phyloP scores from a whole-genome alignment of 2,888 invertebrate genomes.

The Tetanocera ferruginea region DNA sequence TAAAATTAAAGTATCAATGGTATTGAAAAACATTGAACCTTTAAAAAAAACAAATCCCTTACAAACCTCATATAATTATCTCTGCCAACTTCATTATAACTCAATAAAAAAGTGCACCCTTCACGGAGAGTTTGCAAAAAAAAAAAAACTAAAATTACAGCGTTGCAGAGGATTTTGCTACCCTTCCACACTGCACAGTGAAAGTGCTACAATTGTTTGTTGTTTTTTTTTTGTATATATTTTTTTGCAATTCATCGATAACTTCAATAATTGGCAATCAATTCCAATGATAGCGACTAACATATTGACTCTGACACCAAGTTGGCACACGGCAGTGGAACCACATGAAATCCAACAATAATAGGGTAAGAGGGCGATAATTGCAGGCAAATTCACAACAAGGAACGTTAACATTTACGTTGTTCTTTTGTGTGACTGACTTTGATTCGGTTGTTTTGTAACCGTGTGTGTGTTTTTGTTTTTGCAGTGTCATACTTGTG shows the following conservation, averaged over 20 bases:
- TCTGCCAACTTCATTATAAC: too few relatives aligned
- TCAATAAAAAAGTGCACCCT: too few relatives aligned
- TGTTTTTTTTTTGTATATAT: not conserved
- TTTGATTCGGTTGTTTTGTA: not conserved
- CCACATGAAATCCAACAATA: not conserved
- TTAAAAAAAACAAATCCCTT: too few relatives aligned
- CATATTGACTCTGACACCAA: slow-evolving; percentile 26
- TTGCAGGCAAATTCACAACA: not conserved
- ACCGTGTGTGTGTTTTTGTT: not conserved
- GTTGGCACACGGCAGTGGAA: not conserved
- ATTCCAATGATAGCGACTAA: slow-evolving; percentile 23
- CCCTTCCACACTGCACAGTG: not conserved
- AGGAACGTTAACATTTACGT: not conserved
- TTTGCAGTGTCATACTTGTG: slow-evolving; percentile 15
- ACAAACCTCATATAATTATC: too few relatives aligned
- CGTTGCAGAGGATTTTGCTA: not conserved
- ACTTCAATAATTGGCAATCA: slow-evolving; percentile 31
- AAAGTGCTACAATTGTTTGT: slow-evolving; percentile 4
- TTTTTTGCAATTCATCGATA: slow-evolving; percentile 28
- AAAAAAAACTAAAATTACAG: too few relatives aligned
- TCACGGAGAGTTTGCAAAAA: too few relatives aligned
- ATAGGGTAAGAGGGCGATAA: slow-evolving; percentile 1
- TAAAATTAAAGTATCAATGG: too few relatives aligned
- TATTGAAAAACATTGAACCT: too few relatives aligned
- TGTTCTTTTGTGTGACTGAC: not conserved